Evolutionary conservation across 2,797 vertebrate genomes (phyloP).

Genomic region (Schizothorax lantsangensis): DNA sequence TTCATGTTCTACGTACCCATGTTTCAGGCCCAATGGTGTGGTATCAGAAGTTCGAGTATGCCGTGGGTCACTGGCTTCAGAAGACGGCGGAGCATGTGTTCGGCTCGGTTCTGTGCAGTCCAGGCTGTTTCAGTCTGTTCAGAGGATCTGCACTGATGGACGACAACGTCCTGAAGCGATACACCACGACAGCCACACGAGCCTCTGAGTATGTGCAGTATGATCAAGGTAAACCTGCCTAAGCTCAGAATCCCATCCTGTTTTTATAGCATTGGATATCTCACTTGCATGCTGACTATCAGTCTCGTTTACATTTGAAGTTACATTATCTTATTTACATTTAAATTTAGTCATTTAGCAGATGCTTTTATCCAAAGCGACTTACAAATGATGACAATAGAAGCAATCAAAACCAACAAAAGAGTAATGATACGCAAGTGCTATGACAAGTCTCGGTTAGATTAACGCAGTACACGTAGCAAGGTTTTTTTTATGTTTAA

Average conservation of each 20-base stretch:
- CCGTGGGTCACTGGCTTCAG: slow-evolving; percentile 86
- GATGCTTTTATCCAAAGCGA: too few relatives aligned
- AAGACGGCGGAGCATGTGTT: slow-evolving; percentile 86
- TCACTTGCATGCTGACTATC: not conserved
- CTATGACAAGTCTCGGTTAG: too few relatives aligned
- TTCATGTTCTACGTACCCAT: not conserved
- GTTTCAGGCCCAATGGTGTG: slow-evolving; percentile 84
- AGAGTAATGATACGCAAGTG: too few relatives aligned
- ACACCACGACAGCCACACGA: slow-evolving; percentile 78
- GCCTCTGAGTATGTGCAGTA: slow-evolving; percentile 83
- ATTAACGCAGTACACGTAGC: too few relatives aligned
- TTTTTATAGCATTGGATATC: not conserved
- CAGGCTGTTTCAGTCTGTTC: slow-evolving; percentile 85
- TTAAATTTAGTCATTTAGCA: too few relatives aligned
- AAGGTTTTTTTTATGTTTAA: too few relatives aligned
- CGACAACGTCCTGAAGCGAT: slow-evolving; percentile 82
- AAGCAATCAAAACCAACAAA: too few relatives aligned
- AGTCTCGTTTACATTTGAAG: not conserved
- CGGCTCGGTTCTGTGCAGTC: slow-evolving; percentile 84
- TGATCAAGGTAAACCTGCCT: slow-evolving; percentile 78
- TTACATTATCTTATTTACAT: not conserved
- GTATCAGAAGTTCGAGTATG: slow-evolving; percentile 89
- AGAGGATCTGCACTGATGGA: slow-evolving; percentile 84
- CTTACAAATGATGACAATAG: too few relatives aligned
- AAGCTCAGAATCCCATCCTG: not conserved